Evolutionary conservation across 2,888 invertebrate species (phyloP), one percentile per base, ranked within the genome.

Genomic region (Microplitis deprimator): DNA sequence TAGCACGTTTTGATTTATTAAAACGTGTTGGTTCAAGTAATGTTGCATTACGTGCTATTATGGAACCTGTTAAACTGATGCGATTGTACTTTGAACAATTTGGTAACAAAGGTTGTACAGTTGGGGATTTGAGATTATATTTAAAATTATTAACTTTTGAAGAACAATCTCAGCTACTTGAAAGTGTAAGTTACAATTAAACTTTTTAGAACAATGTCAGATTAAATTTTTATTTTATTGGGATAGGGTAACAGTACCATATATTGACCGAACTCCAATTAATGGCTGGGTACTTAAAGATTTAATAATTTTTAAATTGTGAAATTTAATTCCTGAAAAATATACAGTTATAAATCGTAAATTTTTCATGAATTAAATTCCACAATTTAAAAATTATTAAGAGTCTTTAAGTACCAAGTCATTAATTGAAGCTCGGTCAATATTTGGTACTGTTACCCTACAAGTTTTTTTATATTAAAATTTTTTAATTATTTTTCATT

Each of bases 101-200:
- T 90, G 97, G 97, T 2, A 93, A 95, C 84, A 97, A 97, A 86
- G 94, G 95, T 0, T 97, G 97, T 89, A 96, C 96, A 79, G 95
- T 96, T 78, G 93, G 94, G 7, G 98, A 98, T 88, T 91, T 98
- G 71, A 93, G 93, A 79, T 91, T 94, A 5, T 97, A 96, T 89
- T 88, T 97, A 68, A 91, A 92, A 65, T 91, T 95, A 83, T 91
- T 97, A 80, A 92, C 95, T 6, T 91, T 92, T 61, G 91, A 92
- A 8, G 92, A 93, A 79, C 92, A 93, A 79, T 90, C 92, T 79
- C 91, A 92, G 67, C 90, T 94, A 74, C 91, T 89, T 50, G 80
- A 85, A 80, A 84, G 86, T 81, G 89, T 87, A 82, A 78, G 79
- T 50, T 50, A 50, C 8, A 50, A 50, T 16, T 69, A 41, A 38